These are phyloP conservation scores for Ganaspis brasiliensis DNA, from an alignment of 2,888 invertebrate genomes.

Conservation along the genomic window DNA sequence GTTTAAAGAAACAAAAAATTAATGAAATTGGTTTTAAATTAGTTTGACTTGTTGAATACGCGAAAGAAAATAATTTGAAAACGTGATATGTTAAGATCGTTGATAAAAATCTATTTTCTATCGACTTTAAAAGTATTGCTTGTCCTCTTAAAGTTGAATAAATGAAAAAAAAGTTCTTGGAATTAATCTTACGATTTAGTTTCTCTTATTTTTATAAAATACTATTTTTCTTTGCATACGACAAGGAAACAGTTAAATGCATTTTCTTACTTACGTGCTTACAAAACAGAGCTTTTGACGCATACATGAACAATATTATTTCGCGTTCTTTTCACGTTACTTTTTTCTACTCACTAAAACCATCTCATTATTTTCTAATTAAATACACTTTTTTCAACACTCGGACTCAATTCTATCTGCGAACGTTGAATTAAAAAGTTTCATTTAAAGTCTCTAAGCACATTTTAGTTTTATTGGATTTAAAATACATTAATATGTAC, in stretches of 20 bases:
- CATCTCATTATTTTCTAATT: conserved; percentile 18
- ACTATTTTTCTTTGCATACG: background rate
- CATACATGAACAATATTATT: background rate
- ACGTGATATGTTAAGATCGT: conserved; percentile 29
- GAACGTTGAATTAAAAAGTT: conserved; percentile 11
- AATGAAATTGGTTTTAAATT: no score
- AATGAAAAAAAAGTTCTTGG: background rate
- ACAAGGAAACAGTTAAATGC: conserved; percentile 5
- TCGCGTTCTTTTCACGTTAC: background rate
- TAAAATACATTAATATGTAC: conserved; percentile 16
- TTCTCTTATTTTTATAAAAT: background rate
- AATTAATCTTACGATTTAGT: background rate
- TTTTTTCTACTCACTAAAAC: conserved; percentile 2
- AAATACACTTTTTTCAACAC: conserved; percentile 29
- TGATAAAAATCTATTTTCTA: background rate
- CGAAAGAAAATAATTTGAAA: background rate
- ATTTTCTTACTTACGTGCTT: conserved; percentile 20
- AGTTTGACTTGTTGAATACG: no score
- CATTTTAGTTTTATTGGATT: background rate
- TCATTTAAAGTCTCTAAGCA: background rate
- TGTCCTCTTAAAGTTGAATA: background rate
- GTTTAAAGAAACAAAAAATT: no score
- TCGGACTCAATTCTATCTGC: conserved; percentile 39
- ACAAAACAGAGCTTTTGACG: conserved; percentile 5
- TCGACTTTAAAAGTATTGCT: background rate